phyloP scores from a whole-genome alignment of 2,797 vertebrate species.

The Danio jaintianensis region DNA sequence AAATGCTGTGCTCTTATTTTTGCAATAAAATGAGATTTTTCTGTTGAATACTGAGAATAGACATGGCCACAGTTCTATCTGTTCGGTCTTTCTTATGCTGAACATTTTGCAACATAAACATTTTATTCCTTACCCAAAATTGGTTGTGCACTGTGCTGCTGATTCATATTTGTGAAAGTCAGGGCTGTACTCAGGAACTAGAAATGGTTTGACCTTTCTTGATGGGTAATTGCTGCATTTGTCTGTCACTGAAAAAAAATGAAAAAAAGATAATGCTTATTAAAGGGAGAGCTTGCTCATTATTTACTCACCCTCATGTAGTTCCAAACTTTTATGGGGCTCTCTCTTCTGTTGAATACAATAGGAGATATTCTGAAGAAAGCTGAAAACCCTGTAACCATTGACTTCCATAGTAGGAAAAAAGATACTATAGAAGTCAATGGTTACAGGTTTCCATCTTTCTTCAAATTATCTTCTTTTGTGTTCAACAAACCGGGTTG shows the following conservation, averaged over 20 bases:
- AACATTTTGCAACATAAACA: too few species aligned
- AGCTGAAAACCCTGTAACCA: too few species aligned
- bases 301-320: too few species aligned
- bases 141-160: conserved; percentile 44
- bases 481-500: too few species aligned
- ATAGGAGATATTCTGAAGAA: too few species aligned
- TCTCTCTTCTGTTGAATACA: too few species aligned
- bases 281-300: background rate
- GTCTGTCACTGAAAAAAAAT: conserved; percentile 15
- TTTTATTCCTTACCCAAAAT: conserved; percentile 50
- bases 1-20: background rate
- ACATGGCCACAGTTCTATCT: background rate
- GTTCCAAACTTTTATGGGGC: too few species aligned
- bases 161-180: conserved; percentile 59
- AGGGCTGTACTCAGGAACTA: conserved; percentile 64
- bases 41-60: background rate
- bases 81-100: background rate
- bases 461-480: too few species aligned
- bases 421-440: too few species aligned
- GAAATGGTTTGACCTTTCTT: conserved; percentile 51
- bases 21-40: background rate
- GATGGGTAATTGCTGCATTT: conserved; percentile 1
- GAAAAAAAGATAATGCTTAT: background rate
- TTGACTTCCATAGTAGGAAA: too few species aligned
- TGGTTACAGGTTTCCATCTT: too few species aligned